phyloP scores from a whole-genome alignment of 2,888 invertebrate genomes.

The Apamea crenata region DNA sequence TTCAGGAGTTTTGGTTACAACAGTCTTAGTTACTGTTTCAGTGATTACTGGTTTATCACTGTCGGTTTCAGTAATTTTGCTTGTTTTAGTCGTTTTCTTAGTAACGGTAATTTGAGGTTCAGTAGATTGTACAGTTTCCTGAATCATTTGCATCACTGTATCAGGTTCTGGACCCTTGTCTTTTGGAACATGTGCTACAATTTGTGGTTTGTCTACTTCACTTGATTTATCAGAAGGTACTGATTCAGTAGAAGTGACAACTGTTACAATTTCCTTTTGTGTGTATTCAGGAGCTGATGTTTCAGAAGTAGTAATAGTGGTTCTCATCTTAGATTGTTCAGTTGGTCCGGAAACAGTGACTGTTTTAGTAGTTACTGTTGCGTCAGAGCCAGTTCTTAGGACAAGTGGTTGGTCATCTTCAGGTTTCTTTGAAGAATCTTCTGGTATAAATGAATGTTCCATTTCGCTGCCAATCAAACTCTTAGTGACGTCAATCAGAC shows the following conservation, averaged over 20 bases:
- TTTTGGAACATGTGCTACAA: conserved; percentile 1
- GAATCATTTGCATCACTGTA: conserved; percentile 52
- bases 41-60: conserved; percentile 32
- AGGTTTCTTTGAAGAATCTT: conserved; percentile 13
- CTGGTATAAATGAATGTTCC: conserved; percentile 17
- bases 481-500: conserved; percentile 41
- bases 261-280: conserved; percentile 25
- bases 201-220: conserved; percentile 21
- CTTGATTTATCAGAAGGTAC: neutral
- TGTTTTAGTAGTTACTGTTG: conserved; percentile 41
- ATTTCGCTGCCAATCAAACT: conserved; percentile 50
- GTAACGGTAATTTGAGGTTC: conserved; percentile 53
- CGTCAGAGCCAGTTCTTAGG: conserved; percentile 20
- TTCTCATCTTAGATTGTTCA: conserved; percentile 32
- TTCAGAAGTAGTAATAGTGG: conserved; percentile 42
- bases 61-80: conserved; percentile 5
- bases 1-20: conserved; percentile 31
- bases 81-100: conserved; percentile 36
- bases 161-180: conserved; percentile 36
- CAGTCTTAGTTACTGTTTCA: conserved; percentile 28
- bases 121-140: conserved; percentile 52
- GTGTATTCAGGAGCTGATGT: conserved; percentile 22
- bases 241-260: conserved; percentile 32
- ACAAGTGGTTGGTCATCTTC: neutral
- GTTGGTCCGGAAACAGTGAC: conserved; percentile 25